Percentiles rank a stretch among this genome's conserved stretches.
These are phyloP conservation scores for Slavum lentiscoides DNA, from an alignment of 2,888 invertebrate species.

Conservation along the genomic window DNA sequence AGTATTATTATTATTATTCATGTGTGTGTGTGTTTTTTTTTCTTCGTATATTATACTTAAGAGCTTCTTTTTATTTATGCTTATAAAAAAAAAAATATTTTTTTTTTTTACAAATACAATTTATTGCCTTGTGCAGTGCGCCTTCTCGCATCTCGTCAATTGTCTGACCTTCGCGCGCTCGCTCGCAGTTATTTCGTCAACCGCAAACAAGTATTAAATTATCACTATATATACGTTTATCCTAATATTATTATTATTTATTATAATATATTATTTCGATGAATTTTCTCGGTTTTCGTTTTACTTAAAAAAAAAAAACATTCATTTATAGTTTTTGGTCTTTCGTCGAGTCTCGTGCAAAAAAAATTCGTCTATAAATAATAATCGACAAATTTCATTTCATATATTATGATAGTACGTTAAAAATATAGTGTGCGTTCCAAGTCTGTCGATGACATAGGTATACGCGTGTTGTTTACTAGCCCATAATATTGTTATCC, in stretches of 20 bases:
- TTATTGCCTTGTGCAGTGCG: neutral
- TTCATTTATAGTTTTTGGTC: no score
- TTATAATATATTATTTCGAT: neutral
- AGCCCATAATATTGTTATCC: no score
- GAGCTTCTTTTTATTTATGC: no score
- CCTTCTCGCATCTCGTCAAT: neutral
- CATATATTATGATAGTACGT: no score
- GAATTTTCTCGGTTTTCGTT: neutral
- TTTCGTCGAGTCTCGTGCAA: neutral
- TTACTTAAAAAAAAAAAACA: no score
- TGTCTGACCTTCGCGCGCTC: conserved; percentile 9
- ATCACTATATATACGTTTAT: neutral
- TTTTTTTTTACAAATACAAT: neutral
- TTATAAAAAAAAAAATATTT: no score
- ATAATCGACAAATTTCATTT: neutral
- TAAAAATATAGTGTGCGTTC: no score
- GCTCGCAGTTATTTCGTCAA: conserved; percentile 19
- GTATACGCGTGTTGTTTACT: no score
- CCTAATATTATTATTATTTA: no score
- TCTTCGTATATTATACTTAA: neutral
- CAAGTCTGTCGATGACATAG: no score
- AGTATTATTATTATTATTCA: neutral
- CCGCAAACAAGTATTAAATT: conserved; percentile 15
- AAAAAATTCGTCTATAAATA: neutral
- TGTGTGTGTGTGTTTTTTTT: no score